Base-by-base conservation (phyloP, 1,140 invertebrate species). In the Frieseomelitta varia region DNA sequence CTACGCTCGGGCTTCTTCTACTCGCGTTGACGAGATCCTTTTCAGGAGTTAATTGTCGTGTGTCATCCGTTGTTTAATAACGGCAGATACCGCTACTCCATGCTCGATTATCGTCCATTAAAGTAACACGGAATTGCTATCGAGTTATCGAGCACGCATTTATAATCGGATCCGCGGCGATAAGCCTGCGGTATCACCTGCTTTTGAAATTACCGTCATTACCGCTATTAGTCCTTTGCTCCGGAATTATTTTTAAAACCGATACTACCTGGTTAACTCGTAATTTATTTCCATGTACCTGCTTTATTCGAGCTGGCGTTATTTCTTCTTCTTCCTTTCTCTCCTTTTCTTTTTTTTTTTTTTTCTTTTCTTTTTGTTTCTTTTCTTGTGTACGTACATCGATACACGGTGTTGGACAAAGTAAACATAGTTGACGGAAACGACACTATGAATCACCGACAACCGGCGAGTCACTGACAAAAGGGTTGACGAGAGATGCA, bases 101-200 rank as follows among this genome's bases (percentile, higher is more conserved):
- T 76, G 47, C 47, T 24, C 76, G 81, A 84, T 84, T 84, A 79
- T 79, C 81, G 81, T 79, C 81, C 81, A 84, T 84, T 84, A 84
- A 84, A 79, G 75, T 78, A 84, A 84, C 81, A 84, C 76, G 81
- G 53, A 84, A 84, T 79, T 71, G 81, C 81, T 84, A 84, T 84
- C 81, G 81, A 71, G 81, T 84, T 84, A 84, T 84, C 81, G 81
- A 79, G 75, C 76, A 34, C 75, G 76, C 81, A 84, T 84, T 84
- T 84, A 84, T 84, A 84, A 84, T 84, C 81, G 81, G 75, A 84
- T 84, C 73, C 75, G 67, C n/a, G 27, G 47, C 55, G 81, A 84
- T 84, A 84, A 84, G 75, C 65, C 47, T 11, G 30, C n/a, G n/a
- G n/a, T 79, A 84, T 79, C 81, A 79, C 75, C 81, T 84, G 76